These are phyloP conservation scores for Basileuterus tristriatus DNA, from an alignment of 2,797 vertebrate genomes.

Conservation along the genomic window DNA sequence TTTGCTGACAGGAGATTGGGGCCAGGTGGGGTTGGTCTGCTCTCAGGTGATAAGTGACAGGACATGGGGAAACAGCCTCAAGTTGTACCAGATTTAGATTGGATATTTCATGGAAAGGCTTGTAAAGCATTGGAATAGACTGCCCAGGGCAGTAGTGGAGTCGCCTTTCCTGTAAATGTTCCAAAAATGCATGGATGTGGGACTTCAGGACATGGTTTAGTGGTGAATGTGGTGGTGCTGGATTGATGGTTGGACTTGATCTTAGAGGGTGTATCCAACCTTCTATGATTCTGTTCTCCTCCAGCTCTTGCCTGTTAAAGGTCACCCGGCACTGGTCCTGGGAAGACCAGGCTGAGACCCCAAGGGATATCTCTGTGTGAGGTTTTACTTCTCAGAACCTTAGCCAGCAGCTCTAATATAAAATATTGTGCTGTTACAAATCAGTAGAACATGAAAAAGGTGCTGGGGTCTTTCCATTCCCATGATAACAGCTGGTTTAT, in stretches of 20 bases:
- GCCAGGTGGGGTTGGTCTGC: not conserved
- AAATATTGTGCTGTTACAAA: not conserved
- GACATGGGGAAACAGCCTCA: not conserved
- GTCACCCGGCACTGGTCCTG: not conserved
- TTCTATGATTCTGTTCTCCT: not conserved
- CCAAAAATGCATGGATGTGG: rapidly evolving
- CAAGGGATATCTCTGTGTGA: not conserved
- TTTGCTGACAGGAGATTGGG: not conserved
- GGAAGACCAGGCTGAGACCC: not conserved
- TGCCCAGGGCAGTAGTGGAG: not conserved
- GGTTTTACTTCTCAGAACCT: not conserved
- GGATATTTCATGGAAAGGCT: not conserved
- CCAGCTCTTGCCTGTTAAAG: not conserved
- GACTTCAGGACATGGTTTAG: not conserved
- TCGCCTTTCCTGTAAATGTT: not conserved
- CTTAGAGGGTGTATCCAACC: not conserved
- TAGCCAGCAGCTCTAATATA: not conserved
- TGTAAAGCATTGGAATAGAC: not conserved
- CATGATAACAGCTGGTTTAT: not conserved
- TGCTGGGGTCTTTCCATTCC: not conserved
- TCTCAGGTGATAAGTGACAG: not conserved
- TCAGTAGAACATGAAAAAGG: not conserved
- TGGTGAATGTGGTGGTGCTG: not conserved
- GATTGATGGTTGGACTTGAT: not conserved
- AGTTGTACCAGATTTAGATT: not conserved